phyloP scores from a whole-genome alignment of 2,888 invertebrate genomes.

The Liopterus haemorrhoidalis region DNA sequence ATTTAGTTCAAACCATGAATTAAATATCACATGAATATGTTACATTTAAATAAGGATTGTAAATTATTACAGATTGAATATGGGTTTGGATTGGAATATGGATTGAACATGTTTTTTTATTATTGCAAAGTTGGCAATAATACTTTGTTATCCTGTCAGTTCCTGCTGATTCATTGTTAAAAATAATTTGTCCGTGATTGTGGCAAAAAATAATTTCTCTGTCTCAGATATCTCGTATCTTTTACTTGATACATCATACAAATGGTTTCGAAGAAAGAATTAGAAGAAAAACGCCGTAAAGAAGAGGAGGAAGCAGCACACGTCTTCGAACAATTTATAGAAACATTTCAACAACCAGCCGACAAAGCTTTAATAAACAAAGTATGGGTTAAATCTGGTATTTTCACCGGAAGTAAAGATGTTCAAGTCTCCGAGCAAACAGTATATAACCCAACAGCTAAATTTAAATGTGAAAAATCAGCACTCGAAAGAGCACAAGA shows the following conservation, averaged over 20 bases:
- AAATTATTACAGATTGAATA: too few relatives aligned
- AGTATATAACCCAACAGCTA: conserved; percentile 82
- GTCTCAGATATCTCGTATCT: conserved; percentile 10
- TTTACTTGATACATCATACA: conserved; percentile 1
- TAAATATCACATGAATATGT: too few relatives aligned
- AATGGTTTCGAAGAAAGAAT: conserved; percentile 59
- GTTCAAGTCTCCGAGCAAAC: conserved; percentile 79
- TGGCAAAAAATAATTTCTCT: conserved; percentile 7
- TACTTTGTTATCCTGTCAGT: too few relatives aligned
- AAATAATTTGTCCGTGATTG: too few relatives aligned
- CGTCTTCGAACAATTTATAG: conserved; percentile 93
- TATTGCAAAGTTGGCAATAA: too few relatives aligned
- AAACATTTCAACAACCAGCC: conserved; percentile 82
- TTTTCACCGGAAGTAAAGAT: conserved; percentile 83
- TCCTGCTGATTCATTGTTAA: too few relatives aligned
- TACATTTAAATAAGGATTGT: too few relatives aligned
- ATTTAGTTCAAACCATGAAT: too few relatives aligned
- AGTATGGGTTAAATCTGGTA: conserved; percentile 92
- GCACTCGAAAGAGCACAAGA: conserved; percentile 61
- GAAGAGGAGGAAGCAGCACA: conserved; percentile 83
- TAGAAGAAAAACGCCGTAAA: conserved; percentile 74
- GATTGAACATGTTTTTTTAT: too few relatives aligned
- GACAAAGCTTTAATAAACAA: conserved; percentile 61
- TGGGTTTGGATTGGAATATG: too few relatives aligned
- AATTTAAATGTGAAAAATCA: conserved; percentile 52